These are phyloP conservation scores for Stichopus chloronotus DNA, from an alignment of 35 echinoderm and acorn worm genomes.

Conservation along the genomic window DNA sequence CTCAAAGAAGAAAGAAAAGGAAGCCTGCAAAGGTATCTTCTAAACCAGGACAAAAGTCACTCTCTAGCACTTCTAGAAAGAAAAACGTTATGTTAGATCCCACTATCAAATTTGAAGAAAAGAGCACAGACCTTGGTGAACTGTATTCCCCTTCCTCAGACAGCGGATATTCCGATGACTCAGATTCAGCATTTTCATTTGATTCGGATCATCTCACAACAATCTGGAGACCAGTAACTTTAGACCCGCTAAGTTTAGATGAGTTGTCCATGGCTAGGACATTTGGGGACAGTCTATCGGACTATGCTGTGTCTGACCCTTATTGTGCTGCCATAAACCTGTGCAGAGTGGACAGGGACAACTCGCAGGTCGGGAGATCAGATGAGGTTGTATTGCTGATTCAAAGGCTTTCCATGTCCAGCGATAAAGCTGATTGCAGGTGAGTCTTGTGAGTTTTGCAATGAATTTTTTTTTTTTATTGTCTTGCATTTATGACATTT, in stretches of 20 bases:
- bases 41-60: background rate
- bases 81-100: slow-evolving; percentile 21
- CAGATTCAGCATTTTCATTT: background rate
- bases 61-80: background rate
- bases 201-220: background rate
- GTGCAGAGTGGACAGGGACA: background rate
- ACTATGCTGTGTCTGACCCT: slow-evolving; percentile 37
- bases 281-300: slow-evolving; percentile 35
- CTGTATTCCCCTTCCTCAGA: background rate
- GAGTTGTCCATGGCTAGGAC: slow-evolving; percentile 27
- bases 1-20: background rate
- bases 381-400: slow-evolving; percentile 38
- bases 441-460: background rate
- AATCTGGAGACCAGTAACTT: background rate
- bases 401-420: background rate
- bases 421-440: background rate
- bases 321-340: slow-evolving; percentile 46
- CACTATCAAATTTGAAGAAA: background rate
- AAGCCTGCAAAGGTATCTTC: background rate
- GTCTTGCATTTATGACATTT: no score
- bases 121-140: background rate
- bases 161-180: slow-evolving; percentile 8
- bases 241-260: background rate
- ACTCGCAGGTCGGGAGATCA: background rate
- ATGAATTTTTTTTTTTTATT: no score